phyloP scores from a whole-genome alignment of 2,113 vertebrate species.

The Syrmaticus mikado region DNA sequence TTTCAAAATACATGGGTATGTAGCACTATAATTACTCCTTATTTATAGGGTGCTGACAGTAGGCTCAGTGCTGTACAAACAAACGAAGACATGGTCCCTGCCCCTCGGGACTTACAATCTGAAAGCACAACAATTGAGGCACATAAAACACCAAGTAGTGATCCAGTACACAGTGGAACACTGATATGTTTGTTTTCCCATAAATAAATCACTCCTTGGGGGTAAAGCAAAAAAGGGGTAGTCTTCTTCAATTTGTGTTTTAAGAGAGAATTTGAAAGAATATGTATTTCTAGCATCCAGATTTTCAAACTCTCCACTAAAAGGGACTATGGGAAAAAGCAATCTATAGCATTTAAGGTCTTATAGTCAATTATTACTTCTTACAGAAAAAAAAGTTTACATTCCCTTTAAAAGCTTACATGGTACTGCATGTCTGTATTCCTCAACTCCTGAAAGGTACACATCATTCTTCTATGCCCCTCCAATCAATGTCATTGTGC shows the following conservation, averaged over 20 bases:
- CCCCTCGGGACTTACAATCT: constrained; percentile 62
- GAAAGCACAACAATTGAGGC: constrained; percentile 63
- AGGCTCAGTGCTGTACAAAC: constrained; percentile 59
- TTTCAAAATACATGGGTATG: constrained; percentile 54
- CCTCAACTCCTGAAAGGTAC: neutral
- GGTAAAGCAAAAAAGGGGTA: neutral
- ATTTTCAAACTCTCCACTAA: neutral
- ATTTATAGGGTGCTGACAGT: constrained; percentile 72
- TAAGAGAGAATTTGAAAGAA: neutral
- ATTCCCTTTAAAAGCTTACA: neutral
- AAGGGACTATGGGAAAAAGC: neutral
- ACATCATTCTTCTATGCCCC: neutral
- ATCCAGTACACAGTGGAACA: constrained; percentile 43
- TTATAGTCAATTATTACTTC: neutral
- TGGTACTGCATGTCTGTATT: neutral
- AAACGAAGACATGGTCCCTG: constrained; percentile 64
- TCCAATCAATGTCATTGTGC: neutral
- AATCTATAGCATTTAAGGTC: neutral
- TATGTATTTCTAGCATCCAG: neutral
- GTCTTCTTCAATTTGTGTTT: neutral
- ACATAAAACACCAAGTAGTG: constrained; percentile 64
- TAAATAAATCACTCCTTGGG: constrained; percentile 8
- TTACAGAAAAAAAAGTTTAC: neutral
- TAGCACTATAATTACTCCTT: constrained; percentile 56
- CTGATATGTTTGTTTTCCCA: constrained; percentile 51